These are phyloP conservation scores for Neoniphon sammara DNA, from an alignment of 2,797 vertebrate genomes.

Conservation along the genomic window DNA sequence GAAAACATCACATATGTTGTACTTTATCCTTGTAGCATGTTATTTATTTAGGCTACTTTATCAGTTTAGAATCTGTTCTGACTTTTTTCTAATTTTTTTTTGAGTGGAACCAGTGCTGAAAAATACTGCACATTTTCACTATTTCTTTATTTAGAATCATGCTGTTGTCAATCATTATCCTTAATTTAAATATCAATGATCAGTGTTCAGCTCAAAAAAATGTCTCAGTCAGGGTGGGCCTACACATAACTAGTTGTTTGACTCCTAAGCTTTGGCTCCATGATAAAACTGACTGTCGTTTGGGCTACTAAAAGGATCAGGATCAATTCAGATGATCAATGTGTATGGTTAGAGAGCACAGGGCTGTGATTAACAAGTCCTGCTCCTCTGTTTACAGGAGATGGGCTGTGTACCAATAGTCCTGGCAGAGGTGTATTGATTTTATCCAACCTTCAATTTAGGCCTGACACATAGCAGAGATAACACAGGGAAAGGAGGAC, in stretches of 20 bases:
- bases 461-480: not conserved
- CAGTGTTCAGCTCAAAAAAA: not conserved
- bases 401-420: not conserved
- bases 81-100: no score
- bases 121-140: no score
- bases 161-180: not conserved
- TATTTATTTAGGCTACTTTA: no score
- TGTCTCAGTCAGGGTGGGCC: not conserved
- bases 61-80: no score
- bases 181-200: not conserved
- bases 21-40: no score
- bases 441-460: slow-evolving; percentile 1
- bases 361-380: not conserved
- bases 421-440: slow-evolving; percentile 2
- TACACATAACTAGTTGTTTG: no score
- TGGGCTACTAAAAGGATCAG: not conserved
- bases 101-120: no score
- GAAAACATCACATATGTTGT: no score
- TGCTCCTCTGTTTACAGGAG: not conserved
- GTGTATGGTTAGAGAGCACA: not conserved
- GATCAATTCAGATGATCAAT: slow-evolving; percentile 1
- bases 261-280: not conserved
- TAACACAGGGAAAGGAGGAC: not conserved
- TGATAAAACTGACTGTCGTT: not conserved
- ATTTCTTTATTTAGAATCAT: not conserved